Base-by-base conservation (phyloP, 2,113 vertebrate genomes). In the Pardalotus punctatus region DNA sequence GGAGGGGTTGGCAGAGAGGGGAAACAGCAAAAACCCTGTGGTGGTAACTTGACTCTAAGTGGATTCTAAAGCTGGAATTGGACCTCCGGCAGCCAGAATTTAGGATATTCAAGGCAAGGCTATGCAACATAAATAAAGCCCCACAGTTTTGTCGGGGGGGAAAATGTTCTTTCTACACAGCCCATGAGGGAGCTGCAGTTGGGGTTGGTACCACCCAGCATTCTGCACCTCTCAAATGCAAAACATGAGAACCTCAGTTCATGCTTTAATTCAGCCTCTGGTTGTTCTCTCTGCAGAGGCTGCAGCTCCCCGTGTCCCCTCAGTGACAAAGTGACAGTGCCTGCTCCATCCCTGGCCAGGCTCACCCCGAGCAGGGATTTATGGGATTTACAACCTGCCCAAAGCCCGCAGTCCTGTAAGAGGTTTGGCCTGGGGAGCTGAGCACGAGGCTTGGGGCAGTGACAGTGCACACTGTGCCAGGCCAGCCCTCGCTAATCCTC, bases 341-440 rank as follows among this genome's bases (percentile, higher is more conserved):
- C 67, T 20, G 10, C 21, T 29, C 11, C 5, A 0, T 22, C 28
- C 81, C 90, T 4, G 11, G 17, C 3, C 20, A 10, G 40, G 43
- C 29, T 69, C 69, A 35, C 29, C 90, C 85, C 15, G 2, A 10
- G 62, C 47, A 20, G 80, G 48, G 67, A 94, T 95, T 97, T 97
- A 48, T 48, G 12, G 47, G 47, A 48, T 95, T 97, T 97, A 81
- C 80, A 94, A 70, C 58, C 29, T 25, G 28, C 66, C 80, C 60
- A 58, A 92, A 73, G 72, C 82, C 67, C 2, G n/a, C 73, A 97
- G 85, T 87, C 95, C 87, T 88, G 72, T 86, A 77, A 73, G 20
- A 51, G 94, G 42, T 33, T 71, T 92, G 77, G 45, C 79, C 66
- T 8, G 14, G 71, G 80, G 72, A 57, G 92, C 92, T 38, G 48